These are phyloP conservation scores for Diploptera punctata DNA, from an alignment of 2,888 invertebrate genomes.

Conservation along the genomic window DNA sequence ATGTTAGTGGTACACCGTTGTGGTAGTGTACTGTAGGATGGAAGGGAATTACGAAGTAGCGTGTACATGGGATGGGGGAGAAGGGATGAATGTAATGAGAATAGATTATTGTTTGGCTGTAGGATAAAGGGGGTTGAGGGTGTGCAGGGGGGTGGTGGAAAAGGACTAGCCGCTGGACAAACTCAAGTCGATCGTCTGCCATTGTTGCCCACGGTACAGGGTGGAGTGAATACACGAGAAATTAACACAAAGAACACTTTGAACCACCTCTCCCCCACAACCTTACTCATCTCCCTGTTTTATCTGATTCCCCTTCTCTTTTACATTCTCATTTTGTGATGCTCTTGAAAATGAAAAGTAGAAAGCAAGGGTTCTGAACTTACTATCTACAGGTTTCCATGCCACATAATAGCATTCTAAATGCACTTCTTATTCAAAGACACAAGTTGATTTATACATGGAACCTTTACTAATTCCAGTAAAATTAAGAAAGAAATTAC, in stretches of 20 bases:
- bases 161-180: slow-evolving; percentile 68
- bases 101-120: slow-evolving; percentile 40
- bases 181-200: slow-evolving; percentile 30
- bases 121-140: slow-evolving; percentile 49
- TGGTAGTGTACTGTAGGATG: slow-evolving; percentile 56
- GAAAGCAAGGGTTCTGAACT: background rate
- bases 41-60: slow-evolving; percentile 37
- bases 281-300: slow-evolving; percentile 14
- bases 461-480: too few species aligned
- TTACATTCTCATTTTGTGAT: background rate
- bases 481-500: too few species aligned
- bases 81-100: slow-evolving; percentile 41
- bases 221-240: slow-evolving; percentile 12
- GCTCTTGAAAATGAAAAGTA: background rate
- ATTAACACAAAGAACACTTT: slow-evolving; percentile 31
- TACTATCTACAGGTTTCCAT: too few species aligned
- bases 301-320: background rate
- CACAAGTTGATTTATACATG: too few species aligned
- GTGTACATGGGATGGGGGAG: slow-evolving; percentile 42
- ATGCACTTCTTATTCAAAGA: too few species aligned
- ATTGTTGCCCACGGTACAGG: slow-evolving; percentile 6
- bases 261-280: slow-evolving; percentile 7
- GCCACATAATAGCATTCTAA: too few species aligned
- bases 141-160: slow-evolving; percentile 68
- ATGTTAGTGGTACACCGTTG: background rate